These are phyloP conservation scores for Pagrus major DNA, from an alignment of 2,113 vertebrate genomes.

Conservation along the genomic window DNA sequence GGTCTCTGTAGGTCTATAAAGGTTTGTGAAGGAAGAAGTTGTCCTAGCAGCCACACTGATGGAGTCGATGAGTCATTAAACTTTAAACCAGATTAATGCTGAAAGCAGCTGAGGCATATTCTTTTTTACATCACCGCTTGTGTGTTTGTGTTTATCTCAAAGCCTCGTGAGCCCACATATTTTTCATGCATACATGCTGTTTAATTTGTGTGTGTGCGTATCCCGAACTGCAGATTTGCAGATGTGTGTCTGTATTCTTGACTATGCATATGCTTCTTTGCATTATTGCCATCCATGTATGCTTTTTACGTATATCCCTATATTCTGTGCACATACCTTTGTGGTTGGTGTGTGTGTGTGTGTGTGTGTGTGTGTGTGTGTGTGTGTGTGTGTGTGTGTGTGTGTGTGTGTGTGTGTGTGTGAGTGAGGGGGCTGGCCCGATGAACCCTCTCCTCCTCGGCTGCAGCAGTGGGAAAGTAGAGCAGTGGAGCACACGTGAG, in stretches of 20 bases:
- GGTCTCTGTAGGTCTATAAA: not conserved
- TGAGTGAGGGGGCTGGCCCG: constrained; percentile 26
- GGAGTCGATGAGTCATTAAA: not conserved
- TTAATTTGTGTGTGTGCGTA: not conserved
- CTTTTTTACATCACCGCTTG: not conserved
- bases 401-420: constrained; percentile 13
- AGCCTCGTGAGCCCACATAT: not conserved
- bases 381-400: constrained; percentile 12
- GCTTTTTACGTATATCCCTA: not conserved
- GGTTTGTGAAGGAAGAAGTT: not conserved
- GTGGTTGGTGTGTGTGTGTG: not conserved
- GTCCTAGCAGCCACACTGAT: not conserved
- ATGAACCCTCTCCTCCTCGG: constrained; percentile 54
- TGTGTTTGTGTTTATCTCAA: constrained; percentile 2
- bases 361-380: constrained; percentile 8
- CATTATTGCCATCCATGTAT: not conserved
- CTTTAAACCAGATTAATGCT: constrained; percentile 5
- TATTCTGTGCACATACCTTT: not conserved
- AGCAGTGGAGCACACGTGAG: constrained; percentile 81
- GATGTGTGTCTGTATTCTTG: not conserved
- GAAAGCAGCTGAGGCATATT: constrained; percentile 3
- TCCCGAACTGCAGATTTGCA: not conserved
- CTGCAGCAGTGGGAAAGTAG: constrained; percentile 71
- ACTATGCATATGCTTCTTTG: not conserved
- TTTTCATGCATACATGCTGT: not conserved